Evolutionary conservation across 2,888 invertebrate genomes (phyloP).

Genomic region (Hoplodrina ambigua): DNA sequence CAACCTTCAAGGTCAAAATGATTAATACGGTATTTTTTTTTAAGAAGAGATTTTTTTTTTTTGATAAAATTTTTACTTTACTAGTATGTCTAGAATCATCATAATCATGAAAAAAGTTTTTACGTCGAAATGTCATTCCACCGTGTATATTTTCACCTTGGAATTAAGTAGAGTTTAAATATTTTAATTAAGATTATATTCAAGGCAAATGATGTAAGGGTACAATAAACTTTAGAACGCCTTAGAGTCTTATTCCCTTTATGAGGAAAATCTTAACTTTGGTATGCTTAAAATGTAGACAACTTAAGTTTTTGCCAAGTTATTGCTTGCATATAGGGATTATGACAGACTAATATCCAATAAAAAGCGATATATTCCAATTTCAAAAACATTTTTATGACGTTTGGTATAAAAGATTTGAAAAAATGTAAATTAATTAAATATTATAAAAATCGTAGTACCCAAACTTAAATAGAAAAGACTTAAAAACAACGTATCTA

Average conservation of each 20-base stretch:
- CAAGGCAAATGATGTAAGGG: constrained; percentile 50
- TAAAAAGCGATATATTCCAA: background rate
- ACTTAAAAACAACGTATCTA: no score
- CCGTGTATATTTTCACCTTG: background rate
- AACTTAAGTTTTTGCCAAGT: constrained; percentile 2
- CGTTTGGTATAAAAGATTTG: no score
- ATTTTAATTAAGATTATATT: constrained; percentile 22
- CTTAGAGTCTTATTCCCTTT: constrained; percentile 5
- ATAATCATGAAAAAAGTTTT: no score
- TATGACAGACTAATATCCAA: background rate
- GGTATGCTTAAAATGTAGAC: constrained; percentile 16
- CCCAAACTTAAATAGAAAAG: no score
- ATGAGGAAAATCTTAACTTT: constrained; percentile 12
- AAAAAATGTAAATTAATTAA: no score
- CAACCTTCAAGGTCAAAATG: no score
- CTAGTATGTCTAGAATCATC: no score
- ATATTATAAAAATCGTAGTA: no score
- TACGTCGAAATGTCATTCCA: background rate
- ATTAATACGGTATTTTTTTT: no score
- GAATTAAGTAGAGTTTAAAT: constrained; percentile 2
- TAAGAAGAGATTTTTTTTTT: no score
- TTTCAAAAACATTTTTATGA: no score
- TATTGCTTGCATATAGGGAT: constrained; percentile 3
- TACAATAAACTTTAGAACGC: constrained; percentile 52
- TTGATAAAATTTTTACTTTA: no score